Percentiles rank a stretch among this genome's conserved stretches.
Evolutionary conservation across 2,797 vertebrate species (phyloP).

Genomic region (Oreochromis mossambicus): DNA sequence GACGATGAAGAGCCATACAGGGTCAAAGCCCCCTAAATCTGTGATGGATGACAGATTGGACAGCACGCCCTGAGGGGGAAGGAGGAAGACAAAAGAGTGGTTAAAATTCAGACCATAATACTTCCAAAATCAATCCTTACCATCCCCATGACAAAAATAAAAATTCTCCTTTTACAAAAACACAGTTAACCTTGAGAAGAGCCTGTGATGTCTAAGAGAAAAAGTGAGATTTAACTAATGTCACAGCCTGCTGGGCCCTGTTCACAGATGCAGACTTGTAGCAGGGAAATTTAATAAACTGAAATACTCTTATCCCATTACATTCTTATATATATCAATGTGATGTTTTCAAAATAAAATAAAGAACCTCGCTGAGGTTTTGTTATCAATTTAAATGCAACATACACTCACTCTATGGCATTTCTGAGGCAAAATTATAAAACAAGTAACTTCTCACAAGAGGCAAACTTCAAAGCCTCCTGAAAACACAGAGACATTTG

Average conservation of each 20-base stretch:
- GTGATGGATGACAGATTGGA: slow-evolving; percentile 91
- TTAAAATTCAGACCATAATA: slow-evolving; percentile 3
- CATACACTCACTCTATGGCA: neutral
- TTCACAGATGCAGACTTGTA: neutral
- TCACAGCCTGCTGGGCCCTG: neutral
- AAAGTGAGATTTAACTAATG: neutral
- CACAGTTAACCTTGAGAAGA: neutral
- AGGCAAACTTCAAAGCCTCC: neutral
- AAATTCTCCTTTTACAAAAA: neutral
- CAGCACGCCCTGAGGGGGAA: slow-evolving; percentile 81
- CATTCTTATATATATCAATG: neutral
- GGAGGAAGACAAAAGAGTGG: slow-evolving; percentile 10
- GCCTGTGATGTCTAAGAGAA: slow-evolving; percentile 5
- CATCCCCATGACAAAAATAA: neutral
- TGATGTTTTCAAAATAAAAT: neutral
- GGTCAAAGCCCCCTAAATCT: slow-evolving; percentile 89
- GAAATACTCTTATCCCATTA: neutral
- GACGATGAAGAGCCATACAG: slow-evolving; percentile 93
- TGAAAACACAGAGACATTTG: slow-evolving; percentile 7
- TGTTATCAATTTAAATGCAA: neutral
- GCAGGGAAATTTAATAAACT: neutral
- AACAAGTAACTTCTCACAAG: neutral
- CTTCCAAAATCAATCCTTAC: neutral
- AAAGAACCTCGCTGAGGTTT: neutral
- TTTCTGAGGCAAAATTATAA: neutral